Evolutionary conservation across 2,797 vertebrate genomes (phyloP), one percentile per base, ranked within the genome.

Genomic region (Eremophila alpestris): DNA sequence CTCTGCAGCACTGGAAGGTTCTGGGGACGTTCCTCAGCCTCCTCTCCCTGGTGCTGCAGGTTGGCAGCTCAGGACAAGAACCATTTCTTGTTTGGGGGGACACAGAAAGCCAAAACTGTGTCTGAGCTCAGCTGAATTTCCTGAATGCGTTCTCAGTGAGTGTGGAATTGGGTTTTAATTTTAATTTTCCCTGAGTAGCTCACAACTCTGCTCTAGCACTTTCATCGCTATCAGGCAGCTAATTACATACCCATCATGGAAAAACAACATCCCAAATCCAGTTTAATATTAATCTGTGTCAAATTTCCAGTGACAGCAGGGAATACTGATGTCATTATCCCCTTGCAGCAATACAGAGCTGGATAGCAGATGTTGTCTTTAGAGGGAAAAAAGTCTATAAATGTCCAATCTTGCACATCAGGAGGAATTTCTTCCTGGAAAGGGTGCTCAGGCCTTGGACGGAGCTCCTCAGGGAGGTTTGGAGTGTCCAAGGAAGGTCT

Each of bases 311-410:
- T 87, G 94, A 88, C 76, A 93, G 82, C 67, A n/a, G 77, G 73
- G 70, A 91, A 95, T 90, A 74, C 45, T 69, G 90, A 90, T 93
- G 93, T 80, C 91, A 97, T 96, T 92, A 95, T 92, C 55, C 54
- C 81, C 83, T 92, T 7, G 16, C 51, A 89, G 88, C 87, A 87
- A 54, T 29, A 40, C 30, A 43, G 43, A 14, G 5, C 24, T 52
- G 51, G 19, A 70, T 60, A 58, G 34, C 78, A 75, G 21, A 18
- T 0, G 0, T 36, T 0, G 0, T 36, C 30, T 56, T 41, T 65
- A 56, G 51, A 17, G 43, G 23, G 27, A 56, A 18, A 63, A 32
- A 64, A 15, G 51, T 87, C 27, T 56, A 23, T 20, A 38, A 56
- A 51, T 24, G 10, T 11, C 58, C 65, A 49, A 20, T 64, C 32